These are phyloP conservation scores for Keiferia lycopersicella DNA, from an alignment of 2,888 invertebrate species.

Conservation along the genomic window DNA sequence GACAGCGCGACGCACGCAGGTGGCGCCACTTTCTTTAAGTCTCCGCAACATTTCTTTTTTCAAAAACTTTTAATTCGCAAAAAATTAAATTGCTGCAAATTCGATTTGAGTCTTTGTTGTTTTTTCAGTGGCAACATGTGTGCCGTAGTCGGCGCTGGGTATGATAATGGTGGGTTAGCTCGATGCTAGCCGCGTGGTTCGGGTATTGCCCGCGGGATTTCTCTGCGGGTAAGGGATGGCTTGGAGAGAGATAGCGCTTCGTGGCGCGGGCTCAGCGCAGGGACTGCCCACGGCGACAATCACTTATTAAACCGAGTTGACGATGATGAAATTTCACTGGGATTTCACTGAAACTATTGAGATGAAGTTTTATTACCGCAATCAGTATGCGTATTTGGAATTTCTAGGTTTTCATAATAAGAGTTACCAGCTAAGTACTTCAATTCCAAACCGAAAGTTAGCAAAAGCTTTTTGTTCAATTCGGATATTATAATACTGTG, in stretches of 20 bases:
- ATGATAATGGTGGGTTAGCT: constrained; percentile 58
- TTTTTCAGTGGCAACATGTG: constrained; percentile 36
- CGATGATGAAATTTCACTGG: constrained; percentile 81
- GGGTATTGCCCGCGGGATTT: constrained; percentile 62
- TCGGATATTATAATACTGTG: too few relatives aligned
- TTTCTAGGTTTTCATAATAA: too few relatives aligned
- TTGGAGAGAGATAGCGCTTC: constrained; percentile 69
- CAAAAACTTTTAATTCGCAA: neutral
- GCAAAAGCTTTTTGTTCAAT: too few relatives aligned
- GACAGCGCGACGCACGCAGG: constrained; percentile 64
- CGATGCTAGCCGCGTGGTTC: constrained; percentile 56
- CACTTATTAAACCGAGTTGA: constrained; percentile 78
- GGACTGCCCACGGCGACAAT: constrained; percentile 72
- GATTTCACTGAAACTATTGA: constrained; percentile 75
- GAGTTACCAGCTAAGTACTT: too few relatives aligned
- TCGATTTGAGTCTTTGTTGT: neutral
- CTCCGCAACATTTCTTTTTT: constrained; percentile 28
- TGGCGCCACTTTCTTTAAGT: constrained; percentile 65
- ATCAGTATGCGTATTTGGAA: too few relatives aligned
- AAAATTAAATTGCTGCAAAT: neutral
- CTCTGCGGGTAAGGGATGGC: constrained; percentile 67
- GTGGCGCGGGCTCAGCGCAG: constrained; percentile 68
- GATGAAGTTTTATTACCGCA: constrained; percentile 52
- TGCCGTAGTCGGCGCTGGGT: constrained; percentile 44
- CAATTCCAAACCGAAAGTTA: too few relatives aligned